Evolutionary conservation across 2,113 vertebrate genomes (phyloP).

Genomic region (Sebastes schlegelii): DNA sequence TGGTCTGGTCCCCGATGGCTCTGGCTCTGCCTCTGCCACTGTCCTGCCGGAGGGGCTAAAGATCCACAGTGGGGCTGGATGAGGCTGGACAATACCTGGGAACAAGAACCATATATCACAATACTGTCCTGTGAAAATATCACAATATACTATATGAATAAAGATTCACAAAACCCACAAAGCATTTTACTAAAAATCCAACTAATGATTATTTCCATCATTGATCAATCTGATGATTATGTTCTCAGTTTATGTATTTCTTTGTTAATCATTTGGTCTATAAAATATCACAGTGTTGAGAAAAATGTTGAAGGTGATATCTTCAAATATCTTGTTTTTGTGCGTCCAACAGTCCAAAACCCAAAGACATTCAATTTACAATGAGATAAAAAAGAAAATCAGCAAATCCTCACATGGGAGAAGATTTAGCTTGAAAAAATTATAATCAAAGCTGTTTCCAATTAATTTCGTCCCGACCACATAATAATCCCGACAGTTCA

Average conservation of each 20-base stretch:
- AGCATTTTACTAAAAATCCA: neutral
- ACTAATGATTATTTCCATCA: neutral
- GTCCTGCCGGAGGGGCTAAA: slow-evolving; percentile 56
- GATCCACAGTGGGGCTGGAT: slow-evolving; percentile 56
- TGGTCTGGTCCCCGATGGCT: slow-evolving; percentile 57
- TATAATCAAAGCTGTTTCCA: no score
- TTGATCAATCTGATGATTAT: neutral
- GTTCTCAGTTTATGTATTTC: neutral
- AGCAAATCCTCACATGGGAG: neutral
- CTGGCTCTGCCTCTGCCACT: slow-evolving; percentile 66
- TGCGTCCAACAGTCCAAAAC: neutral
- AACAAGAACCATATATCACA: neutral
- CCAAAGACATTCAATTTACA: neutral
- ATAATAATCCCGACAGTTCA: no score
- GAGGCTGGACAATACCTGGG: slow-evolving; percentile 23
- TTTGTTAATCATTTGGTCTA: neutral
- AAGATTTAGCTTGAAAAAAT: no score
- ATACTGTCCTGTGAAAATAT: neutral
- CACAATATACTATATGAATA: neutral
- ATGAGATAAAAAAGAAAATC: neutral
- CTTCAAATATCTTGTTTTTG: neutral
- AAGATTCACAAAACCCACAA: neutral
- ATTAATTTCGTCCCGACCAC: no score
- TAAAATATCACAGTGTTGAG: neutral
- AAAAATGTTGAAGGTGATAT: neutral